These are phyloP conservation scores for Chamaedrilus cognettii DNA, from an alignment of 2,888 invertebrate species.

Conservation along the genomic window DNA sequence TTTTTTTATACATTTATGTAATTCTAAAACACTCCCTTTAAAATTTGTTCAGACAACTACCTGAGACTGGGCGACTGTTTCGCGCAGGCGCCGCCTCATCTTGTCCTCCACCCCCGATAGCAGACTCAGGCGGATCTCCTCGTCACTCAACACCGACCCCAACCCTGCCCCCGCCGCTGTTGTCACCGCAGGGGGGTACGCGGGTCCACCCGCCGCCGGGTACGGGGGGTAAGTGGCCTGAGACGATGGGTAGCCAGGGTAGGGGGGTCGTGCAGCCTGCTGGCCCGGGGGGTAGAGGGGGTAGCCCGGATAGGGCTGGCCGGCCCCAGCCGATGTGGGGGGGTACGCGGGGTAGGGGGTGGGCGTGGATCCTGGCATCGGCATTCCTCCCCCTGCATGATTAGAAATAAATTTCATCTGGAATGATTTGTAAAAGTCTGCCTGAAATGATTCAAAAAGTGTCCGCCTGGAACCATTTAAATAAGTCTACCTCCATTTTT, in stretches of 20 bases:
- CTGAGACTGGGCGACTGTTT: conserved; percentile 86
- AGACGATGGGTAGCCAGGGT: neutral
- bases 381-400: conserved; percentile 4
- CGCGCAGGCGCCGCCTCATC: conserved; percentile 80
- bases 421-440: no score
- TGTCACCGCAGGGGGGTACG: neutral
- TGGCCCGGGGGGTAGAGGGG: neutral
- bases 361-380: conserved; percentile 9
- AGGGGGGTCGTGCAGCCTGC: conserved; percentile 8
- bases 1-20: no score
- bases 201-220: conserved; percentile 6
- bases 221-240: neutral
- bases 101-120: conserved; percentile 96
- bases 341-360: conserved; percentile 40
- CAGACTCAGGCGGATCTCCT: conserved; percentile 91
- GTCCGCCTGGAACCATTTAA: no score
- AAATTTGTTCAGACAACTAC: no score
- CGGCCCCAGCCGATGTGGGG: conserved; percentile 42
- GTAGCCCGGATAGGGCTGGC: conserved; percentile 8
- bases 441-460: no score
- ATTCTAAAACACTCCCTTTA: no score
- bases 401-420: no score
- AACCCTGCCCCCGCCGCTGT: neutral
- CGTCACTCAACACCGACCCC: conserved; percentile 64
- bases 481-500: no score